Evolutionary conservation across 1,140 invertebrate species (phyloP).

Genomic region (Propsilocerus akamusi): DNA sequence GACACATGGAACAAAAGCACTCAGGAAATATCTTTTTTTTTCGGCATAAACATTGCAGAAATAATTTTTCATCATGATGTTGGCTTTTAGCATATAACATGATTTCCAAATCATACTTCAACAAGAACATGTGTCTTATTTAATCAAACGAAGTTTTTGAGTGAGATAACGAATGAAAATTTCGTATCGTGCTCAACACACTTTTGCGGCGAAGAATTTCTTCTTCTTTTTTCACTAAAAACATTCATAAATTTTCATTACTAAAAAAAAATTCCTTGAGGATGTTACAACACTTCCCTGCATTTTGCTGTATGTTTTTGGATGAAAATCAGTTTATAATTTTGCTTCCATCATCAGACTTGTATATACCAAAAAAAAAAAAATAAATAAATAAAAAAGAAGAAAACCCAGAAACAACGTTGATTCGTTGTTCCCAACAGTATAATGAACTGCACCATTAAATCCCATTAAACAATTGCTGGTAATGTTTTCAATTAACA

Average conservation of each 20-base stretch:
- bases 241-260: constrained; percentile 1
- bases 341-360: no score
- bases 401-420: no score
- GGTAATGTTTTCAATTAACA: constrained; percentile 4
- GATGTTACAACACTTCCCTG: no score
- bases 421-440: no score
- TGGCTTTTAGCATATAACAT: background rate
- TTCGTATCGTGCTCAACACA: no score
- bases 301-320: no score
- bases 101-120: background rate
- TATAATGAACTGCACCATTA: constrained; percentile 3
- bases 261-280: background rate
- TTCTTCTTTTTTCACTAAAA: background rate
- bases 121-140: background rate
- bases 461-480: no score
- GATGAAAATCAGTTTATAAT: no score
- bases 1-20: no score
- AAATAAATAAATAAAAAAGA: no score
- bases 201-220: background rate
- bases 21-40: no score
- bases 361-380: no score
- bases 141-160: background rate
- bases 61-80: background rate
- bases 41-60: background rate
- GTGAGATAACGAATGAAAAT: background rate